Base-by-base conservation (phyloP, 2,888 invertebrate species). In the Nysson spinosus region DNA sequence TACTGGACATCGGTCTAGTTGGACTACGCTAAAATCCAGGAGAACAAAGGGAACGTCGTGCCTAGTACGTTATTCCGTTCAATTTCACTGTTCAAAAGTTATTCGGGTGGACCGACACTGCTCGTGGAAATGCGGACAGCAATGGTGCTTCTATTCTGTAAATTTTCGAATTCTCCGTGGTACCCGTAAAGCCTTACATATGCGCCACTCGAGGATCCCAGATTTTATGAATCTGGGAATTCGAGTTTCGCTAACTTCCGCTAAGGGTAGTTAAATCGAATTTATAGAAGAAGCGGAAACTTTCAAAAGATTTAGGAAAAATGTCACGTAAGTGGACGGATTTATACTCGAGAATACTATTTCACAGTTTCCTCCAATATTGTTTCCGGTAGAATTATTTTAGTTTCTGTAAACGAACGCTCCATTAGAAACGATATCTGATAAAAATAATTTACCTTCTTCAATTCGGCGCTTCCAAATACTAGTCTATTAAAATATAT, bases 51-150 rank as follows among this genome's bases (percentile, higher is more conserved):
- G 57, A 66, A 68, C 63, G 71, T 68, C 66, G 58, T 56, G 61
- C 69, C 60, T 55, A 39, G 62, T 64, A 51, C 64, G 74, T 75
- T 73, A 75, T 77, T 75, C 69, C 77, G 74, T 73, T 77, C 73
- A 76, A 75, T 75, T 76, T 75, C 77, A 67, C 60, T 42, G 67
- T 22, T 54, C 75, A 56, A 65, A 57, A 55, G 69, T 60, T 75
- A 75, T 58, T 58, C 63, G 42, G 32, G 37, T 28, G 37, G 55
- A 35, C 46, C 49, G 39, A 54, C 54, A 40, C 49, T 42, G 50
- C 50, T 47, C 50, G 57, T 52, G 51, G 32, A 50, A 61, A 60
- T 37, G 51, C 35, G 61, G 61, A 75, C 75, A 57, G 65, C 75
- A 75, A 75, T 66, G 69, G 40, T 32, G 30, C 47, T 56, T 51